These are phyloP conservation scores for Parapsyche elsis DNA, from an alignment of 1,140 invertebrate genomes.

Conservation along the genomic window DNA sequence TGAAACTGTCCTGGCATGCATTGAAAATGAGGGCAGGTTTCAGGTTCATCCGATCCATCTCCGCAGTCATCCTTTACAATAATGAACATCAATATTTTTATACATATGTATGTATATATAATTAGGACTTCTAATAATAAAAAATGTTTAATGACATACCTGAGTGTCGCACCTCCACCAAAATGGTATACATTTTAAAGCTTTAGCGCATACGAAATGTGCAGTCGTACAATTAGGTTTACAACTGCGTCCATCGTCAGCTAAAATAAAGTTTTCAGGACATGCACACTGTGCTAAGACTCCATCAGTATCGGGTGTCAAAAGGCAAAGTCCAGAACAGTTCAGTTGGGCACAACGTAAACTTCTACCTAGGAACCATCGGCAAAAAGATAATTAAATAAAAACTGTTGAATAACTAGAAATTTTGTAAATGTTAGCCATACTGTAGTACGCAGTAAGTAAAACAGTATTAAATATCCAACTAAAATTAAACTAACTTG, in stretches of 20 bases:
- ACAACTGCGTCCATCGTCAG: conserved; percentile 75
- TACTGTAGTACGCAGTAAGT: too few species aligned
- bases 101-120: background rate
- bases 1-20: conserved; percentile 85
- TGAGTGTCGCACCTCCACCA: conserved; percentile 85
- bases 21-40: conserved; percentile 75
- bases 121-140: background rate
- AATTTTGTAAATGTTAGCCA: too few species aligned
- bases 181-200: conserved; percentile 84
- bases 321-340: conserved; percentile 81
- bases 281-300: conserved; percentile 78
- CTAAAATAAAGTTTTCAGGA: conserved; percentile 82
- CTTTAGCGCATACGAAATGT: conserved; percentile 80
- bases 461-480: too few species aligned
- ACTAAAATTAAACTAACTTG: conserved; percentile 9
- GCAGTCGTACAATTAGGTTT: conserved; percentile 82
- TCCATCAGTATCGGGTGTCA: conserved; percentile 68
- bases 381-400: background rate
- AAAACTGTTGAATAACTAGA: too few species aligned
- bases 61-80: conserved; percentile 78
- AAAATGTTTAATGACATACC: conserved; percentile 57
- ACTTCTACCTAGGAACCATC: conserved; percentile 58
- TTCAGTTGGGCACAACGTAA: conserved; percentile 67
- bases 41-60: conserved; percentile 81
- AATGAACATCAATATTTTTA: conserved; percentile 2